Conservation (phyloP, 1,140 invertebrate species). For the Euwallacea fornicatus region DNA sequence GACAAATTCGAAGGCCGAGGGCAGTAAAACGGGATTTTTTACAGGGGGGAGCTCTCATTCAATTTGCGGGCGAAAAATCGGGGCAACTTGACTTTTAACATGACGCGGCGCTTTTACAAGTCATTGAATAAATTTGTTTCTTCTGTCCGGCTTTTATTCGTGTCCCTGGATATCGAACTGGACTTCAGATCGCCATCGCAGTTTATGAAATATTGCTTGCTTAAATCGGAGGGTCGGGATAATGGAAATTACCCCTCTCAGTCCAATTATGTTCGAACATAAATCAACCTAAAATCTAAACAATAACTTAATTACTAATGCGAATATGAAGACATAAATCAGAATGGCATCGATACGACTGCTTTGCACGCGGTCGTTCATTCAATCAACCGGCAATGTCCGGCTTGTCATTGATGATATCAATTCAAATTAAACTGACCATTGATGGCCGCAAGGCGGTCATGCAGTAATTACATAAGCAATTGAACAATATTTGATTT, state of each 20-base stretch:
- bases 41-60: slow-evolving; percentile 29
- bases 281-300: slow-evolving; percentile 9
- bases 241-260: slow-evolving; percentile 1
- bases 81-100: slow-evolving; percentile 36
- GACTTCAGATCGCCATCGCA: neutral
- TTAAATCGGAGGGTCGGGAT: neutral
- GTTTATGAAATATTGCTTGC: neutral
- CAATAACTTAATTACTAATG: slow-evolving; percentile 21
- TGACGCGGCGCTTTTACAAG: slow-evolving; percentile 38
- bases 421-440: slow-evolving; percentile 32
- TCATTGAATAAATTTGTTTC: slow-evolving; percentile 40
- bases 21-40: slow-evolving; percentile 33
- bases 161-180: slow-evolving; percentile 19
- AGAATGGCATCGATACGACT: slow-evolving; percentile 23
- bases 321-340: slow-evolving; percentile 13
- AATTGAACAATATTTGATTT: slow-evolving; percentile 37
- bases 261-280: slow-evolving; percentile 4
- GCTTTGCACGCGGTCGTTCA: slow-evolving; percentile 9
- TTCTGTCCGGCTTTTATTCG: slow-evolving; percentile 25
- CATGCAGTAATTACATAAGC: slow-evolving; percentile 24
- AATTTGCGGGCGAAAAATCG: slow-evolving; percentile 33
- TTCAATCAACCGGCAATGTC: slow-evolving; percentile 28
- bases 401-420: slow-evolving; percentile 30
- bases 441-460: slow-evolving; percentile 31
- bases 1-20: slow-evolving; percentile 33